Evolutionary conservation across 2,797 vertebrate species (phyloP).

Genomic region (Alca torda): DNA sequence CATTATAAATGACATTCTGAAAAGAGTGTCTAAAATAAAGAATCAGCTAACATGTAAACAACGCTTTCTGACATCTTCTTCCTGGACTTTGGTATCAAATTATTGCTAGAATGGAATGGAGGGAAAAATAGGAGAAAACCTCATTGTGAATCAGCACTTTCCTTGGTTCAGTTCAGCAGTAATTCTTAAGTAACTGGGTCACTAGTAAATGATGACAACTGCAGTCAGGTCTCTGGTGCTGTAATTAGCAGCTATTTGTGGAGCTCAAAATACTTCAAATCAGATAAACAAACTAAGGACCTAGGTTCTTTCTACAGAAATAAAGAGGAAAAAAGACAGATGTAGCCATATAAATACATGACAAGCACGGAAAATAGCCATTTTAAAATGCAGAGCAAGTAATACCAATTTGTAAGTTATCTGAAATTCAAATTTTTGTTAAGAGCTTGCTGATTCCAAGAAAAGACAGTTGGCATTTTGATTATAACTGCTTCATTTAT

Average conservation of each 20-base stretch:
- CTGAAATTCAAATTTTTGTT: conserved; percentile 45
- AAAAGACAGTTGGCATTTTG: conserved; percentile 41
- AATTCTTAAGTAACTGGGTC: neutral
- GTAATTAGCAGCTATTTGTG: conserved; percentile 16
- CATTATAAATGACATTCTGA: neutral
- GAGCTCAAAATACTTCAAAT: neutral
- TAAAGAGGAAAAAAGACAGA: neutral
- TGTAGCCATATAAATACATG: neutral
- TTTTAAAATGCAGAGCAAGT: conserved; percentile 37
- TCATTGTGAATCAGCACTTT: neutral
- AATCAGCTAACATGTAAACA: neutral
- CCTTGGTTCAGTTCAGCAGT: neutral
- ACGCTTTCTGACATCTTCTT: neutral
- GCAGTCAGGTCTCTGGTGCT: neutral
- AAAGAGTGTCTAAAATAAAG: neutral
- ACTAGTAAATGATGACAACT: neutral
- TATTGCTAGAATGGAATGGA: neutral
- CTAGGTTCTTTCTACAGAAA: neutral
- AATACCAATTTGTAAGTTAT: conserved; percentile 24
- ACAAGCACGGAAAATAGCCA: neutral
- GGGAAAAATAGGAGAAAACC: neutral
- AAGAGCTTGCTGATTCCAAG: conserved; percentile 22
- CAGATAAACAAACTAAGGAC: neutral
- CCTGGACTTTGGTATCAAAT: neutral
- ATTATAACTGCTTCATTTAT: conserved; percentile 32